A percentile compares a stretch with the other conserved stretches of the same genome.
Evolutionary conservation across 2,113 vertebrate genomes (phyloP).

Genomic region (Puntigrus tetrazona): DNA sequence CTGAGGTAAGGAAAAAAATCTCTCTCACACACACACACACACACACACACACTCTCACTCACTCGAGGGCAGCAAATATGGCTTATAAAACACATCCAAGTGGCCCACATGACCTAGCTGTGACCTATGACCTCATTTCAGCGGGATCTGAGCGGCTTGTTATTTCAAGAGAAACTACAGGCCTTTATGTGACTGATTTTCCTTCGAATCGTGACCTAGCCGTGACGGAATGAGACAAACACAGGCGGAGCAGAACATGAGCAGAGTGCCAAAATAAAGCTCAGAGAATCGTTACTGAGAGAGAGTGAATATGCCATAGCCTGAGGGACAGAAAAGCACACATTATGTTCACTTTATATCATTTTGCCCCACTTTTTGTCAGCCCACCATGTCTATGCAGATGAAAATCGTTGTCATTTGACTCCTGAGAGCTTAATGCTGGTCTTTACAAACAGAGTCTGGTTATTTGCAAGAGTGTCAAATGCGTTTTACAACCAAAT

Average conservation of each 20-base stretch:
- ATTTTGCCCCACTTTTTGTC: constrained; percentile 12
- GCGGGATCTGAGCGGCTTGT: constrained; percentile 48
- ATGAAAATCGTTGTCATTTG: not conserved
- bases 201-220: constrained; percentile 50
- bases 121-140: constrained; percentile 65
- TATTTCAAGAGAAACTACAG: constrained; percentile 67
- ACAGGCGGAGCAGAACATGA: constrained; percentile 22
- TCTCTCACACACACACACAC: not conserved
- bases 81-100: constrained; percentile 67
- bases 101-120: constrained; percentile 53
- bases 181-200: constrained; percentile 60
- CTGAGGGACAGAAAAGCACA: constrained; percentile 9
- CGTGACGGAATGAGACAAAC: constrained; percentile 8
- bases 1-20: constrained; percentile 46
- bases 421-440: not conserved
- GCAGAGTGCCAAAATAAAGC: constrained; percentile 28
- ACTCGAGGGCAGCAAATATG: constrained; percentile 35
- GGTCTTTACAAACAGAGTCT: not conserved
- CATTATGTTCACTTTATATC: constrained; percentile 31
- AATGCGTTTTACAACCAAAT: not conserved
- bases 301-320: constrained; percentile 1
- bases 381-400: constrained; percentile 1
- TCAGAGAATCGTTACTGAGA: not conserved
- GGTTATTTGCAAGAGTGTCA: not conserved
- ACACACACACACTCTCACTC: not conserved